These are phyloP conservation scores for Scaptomyza pallida DNA, from an alignment of 1,140 invertebrate species.

Conservation along the genomic window DNA sequence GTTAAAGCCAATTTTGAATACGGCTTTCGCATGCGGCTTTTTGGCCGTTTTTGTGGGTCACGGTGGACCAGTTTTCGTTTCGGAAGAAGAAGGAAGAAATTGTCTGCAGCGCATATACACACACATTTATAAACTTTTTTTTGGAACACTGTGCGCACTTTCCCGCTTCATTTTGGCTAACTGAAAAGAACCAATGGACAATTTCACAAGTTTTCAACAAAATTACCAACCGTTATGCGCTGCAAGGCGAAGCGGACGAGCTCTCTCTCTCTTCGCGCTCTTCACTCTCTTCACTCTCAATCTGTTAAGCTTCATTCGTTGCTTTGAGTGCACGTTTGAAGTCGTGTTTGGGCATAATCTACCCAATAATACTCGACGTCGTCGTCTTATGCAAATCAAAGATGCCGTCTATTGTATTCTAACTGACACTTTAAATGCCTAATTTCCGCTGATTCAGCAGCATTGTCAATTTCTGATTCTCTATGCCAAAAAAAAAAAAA, in stretches of 20 bases:
- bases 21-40: constrained; percentile 27
- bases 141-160: constrained; percentile 40
- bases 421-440: constrained; percentile 50
- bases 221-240: constrained; percentile 43
- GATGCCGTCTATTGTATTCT: constrained; percentile 8
- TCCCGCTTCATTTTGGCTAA: constrained; percentile 12
- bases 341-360: constrained; percentile 56
- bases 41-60: constrained; percentile 76
- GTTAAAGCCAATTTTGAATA: constrained; percentile 37
- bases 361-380: constrained; percentile 31
- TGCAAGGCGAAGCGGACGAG: constrained; percentile 26
- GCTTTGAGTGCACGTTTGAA: constrained; percentile 36
- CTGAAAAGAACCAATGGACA: constrained; percentile 11
- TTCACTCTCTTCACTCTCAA: constrained; percentile 16
- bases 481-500: constrained; percentile 23
- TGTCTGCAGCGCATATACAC: constrained; percentile 24
- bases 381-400: constrained; percentile 66
- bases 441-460: constrained; percentile 68
- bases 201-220: constrained; percentile 36
- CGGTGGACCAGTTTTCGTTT: constrained; percentile 69
- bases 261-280: too few species aligned
- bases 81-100: constrained; percentile 75
- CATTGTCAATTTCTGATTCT: constrained; percentile 75
- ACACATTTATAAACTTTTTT: too few species aligned
- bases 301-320: constrained; percentile 39